These are phyloP conservation scores for Mormyrus iriodes DNA, from an alignment of 2,113 vertebrate genomes.

Conservation along the genomic window DNA sequence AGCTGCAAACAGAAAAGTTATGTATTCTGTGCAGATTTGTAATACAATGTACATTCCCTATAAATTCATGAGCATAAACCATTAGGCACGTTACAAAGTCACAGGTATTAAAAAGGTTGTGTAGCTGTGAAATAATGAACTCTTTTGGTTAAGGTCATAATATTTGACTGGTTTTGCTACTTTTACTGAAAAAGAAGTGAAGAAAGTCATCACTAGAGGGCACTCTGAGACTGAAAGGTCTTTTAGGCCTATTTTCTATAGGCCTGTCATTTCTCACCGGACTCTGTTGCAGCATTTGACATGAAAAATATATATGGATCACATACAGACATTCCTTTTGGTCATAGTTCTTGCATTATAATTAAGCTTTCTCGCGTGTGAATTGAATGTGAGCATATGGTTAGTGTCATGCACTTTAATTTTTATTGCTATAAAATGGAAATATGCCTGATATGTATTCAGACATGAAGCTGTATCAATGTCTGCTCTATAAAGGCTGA, in stretches of 20 bases:
- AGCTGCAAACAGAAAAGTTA: too few species aligned
- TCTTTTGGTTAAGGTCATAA: neutral
- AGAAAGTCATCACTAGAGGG: slow-evolving; percentile 32
- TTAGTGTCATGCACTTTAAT: neutral
- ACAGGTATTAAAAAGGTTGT: neutral
- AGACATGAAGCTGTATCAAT: neutral
- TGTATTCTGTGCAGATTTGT: too few species aligned
- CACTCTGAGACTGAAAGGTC: slow-evolving; percentile 11
- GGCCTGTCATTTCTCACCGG: neutral
- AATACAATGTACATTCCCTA: too few species aligned
- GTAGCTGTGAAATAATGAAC: neutral
- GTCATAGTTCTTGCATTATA: neutral
- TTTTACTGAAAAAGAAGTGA: neutral
- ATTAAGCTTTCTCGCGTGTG: neutral
- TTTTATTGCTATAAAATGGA: neutral
- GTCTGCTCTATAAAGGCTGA: neutral
- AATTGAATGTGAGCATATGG: too few species aligned
- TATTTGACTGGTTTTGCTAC: too few species aligned
- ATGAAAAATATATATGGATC: neutral
- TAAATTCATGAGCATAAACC: neutral
- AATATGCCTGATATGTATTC: neutral
- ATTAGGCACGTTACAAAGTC: neutral
- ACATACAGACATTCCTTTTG: neutral
- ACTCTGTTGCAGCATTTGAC: neutral
- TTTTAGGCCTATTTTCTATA: neutral